These are phyloP conservation scores for Lophotis ruficrista DNA, from an alignment of 2,113 vertebrate genomes.

Conservation along the genomic window DNA sequence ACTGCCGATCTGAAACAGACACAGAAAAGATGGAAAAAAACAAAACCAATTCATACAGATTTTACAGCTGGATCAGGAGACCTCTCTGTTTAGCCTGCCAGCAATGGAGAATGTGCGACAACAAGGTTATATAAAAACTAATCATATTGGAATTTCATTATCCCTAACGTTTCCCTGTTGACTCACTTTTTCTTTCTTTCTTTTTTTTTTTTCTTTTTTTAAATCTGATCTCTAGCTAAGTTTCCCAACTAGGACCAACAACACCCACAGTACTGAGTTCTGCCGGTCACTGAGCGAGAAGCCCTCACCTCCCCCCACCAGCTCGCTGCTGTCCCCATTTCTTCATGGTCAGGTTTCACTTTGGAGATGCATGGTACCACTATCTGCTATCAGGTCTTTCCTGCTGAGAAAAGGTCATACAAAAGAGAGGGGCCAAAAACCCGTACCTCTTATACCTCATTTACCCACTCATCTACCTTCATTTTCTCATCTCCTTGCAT, in stretches of 20 bases:
- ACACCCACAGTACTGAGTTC: not conserved
- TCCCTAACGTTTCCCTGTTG: not conserved
- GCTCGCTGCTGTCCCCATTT: not conserved
- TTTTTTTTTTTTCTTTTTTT: not conserved
- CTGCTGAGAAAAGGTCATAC: not conserved
- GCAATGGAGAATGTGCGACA: not conserved
- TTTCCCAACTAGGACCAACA: not conserved
- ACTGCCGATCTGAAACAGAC: not conserved
- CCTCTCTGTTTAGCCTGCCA: not conserved
- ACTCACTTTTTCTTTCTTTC: not conserved
- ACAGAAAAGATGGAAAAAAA: not conserved
- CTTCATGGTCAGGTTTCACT: not conserved
- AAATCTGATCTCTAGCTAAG: not conserved
- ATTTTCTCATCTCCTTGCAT: not conserved
- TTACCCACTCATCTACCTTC: not conserved
- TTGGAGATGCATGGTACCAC: not conserved
- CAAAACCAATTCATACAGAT: not conserved
- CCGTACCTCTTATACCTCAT: not conserved
- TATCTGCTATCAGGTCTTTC: not conserved
- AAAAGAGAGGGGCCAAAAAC: not conserved
- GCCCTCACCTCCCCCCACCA: not conserved
- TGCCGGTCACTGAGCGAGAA: not conserved
- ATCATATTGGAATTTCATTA: constrained; percentile 10
- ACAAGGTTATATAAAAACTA: constrained; percentile 12
- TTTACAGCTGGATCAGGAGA: not conserved